These are phyloP conservation scores for Lasioglossum zephyrum DNA, from an alignment of 2,888 invertebrate species.

Conservation along the genomic window DNA sequence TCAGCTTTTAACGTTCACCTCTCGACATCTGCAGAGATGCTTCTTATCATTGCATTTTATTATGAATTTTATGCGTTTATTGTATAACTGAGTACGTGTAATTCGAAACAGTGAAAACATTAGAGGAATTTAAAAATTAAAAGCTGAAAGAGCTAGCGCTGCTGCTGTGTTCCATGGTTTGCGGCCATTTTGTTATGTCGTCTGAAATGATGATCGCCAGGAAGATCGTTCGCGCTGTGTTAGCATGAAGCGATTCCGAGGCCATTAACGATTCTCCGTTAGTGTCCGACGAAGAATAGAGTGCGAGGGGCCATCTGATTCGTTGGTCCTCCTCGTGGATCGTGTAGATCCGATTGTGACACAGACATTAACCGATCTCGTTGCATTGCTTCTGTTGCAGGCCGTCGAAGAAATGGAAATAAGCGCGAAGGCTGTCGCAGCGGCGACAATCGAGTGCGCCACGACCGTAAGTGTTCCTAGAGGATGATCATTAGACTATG, in stretches of 20 bases:
- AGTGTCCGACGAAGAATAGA: constrained; percentile 75
- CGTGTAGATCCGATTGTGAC: neutral
- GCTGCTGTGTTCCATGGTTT: neutral
- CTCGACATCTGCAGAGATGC: neutral
- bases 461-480: constrained; percentile 75
- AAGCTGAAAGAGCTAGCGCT: neutral
- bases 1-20: neutral
- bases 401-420: constrained; percentile 83
- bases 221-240: constrained; percentile 72
- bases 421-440: constrained; percentile 82
- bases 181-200: neutral
- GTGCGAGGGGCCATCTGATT: constrained; percentile 84
- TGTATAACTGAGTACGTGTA: no score
- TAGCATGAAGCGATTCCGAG: constrained; percentile 76
- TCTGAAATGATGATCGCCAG: constrained; percentile 81
- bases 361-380: neutral
- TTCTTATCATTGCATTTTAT: no score
- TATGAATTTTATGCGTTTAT: no score
- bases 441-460: constrained; percentile 81
- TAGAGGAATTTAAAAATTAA: neutral
- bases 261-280: constrained; percentile 62
- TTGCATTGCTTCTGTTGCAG: constrained; percentile 67
- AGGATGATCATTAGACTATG: neutral
- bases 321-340: neutral
- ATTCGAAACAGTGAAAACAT: no score